These are phyloP conservation scores for Chromis chromis DNA, from an alignment of 2,797 vertebrate genomes.

Conservation along the genomic window DNA sequence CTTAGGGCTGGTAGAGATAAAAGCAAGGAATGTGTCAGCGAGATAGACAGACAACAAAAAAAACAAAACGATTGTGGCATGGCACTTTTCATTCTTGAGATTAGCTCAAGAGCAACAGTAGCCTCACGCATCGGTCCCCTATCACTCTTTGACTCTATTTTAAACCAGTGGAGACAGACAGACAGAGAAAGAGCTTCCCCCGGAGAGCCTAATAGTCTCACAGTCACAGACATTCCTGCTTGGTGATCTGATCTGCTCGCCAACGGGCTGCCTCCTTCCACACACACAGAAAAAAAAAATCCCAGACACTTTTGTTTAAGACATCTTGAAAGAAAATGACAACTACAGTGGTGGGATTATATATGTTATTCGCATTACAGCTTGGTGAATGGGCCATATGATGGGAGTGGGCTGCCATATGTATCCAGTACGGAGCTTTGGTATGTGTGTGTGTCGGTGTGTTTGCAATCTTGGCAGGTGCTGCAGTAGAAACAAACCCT, in stretches of 20 bases:
- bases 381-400: conserved; percentile 30
- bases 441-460: conserved; percentile 9
- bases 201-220: conserved; percentile 54
- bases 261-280: conserved; percentile 31
- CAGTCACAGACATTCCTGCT: conserved; percentile 65
- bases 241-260: conserved; percentile 59
- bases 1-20: conserved; percentile 13
- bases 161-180: conserved; percentile 61
- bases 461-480: conserved; percentile 54
- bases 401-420: conserved; percentile 48
- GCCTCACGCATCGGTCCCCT: conserved; percentile 50
- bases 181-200: conserved; percentile 54
- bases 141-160: conserved; percentile 54
- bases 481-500: conserved; percentile 42
- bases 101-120: conserved; percentile 55
- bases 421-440: conserved; percentile 32
- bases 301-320: conserved; percentile 58
- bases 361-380: conserved; percentile 55
- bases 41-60: conserved; percentile 13
- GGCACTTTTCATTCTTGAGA: conserved; percentile 63
- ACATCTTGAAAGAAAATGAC: conserved; percentile 58
- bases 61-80: conserved; percentile 4
- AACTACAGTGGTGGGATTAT: conserved; percentile 31
- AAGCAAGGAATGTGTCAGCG: conserved; percentile 13
- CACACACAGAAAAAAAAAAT: conserved; percentile 28